A percentile compares a stretch with the other conserved stretches of the same genome.
These are phyloP conservation scores for Candidula unifasciata DNA, from an alignment of 2,888 invertebrate species.

Conservation along the genomic window DNA sequence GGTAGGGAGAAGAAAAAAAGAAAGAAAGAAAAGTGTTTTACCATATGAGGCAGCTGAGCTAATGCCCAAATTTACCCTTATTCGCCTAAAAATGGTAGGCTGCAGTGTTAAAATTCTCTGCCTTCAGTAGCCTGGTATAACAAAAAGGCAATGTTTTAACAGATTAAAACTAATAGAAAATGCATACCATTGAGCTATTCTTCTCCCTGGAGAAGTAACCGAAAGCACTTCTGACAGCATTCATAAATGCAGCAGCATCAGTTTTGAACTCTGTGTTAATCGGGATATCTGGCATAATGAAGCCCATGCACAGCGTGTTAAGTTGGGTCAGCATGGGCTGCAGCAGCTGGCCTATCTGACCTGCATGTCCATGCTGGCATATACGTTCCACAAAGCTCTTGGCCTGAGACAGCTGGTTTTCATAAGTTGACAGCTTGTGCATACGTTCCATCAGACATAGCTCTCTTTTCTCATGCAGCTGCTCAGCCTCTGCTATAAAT, in stretches of 20 bases:
- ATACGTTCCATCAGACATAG: slow-evolving; percentile 92
- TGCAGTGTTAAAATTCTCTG: no score
- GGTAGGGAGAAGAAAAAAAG: no score
- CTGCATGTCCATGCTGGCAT: slow-evolving; percentile 88
- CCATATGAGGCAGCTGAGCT: no score
- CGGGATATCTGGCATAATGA: slow-evolving; percentile 88
- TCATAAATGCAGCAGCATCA: slow-evolving; percentile 87
- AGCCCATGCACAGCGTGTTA: slow-evolving; percentile 86
- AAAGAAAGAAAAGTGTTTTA: no score
- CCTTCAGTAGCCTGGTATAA: no score
- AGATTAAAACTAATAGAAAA: neutral
- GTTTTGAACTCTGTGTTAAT: slow-evolving; percentile 86
- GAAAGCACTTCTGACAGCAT: slow-evolving; percentile 81
- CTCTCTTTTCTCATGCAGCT: slow-evolving; percentile 88
- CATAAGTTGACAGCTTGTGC: slow-evolving; percentile 87
- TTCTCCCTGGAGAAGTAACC: slow-evolving; percentile 68
- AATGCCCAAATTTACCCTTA: no score
- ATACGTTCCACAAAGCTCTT: slow-evolving; percentile 87
- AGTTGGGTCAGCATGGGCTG: slow-evolving; percentile 88
- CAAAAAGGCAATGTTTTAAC: no score
- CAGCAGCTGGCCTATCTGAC: slow-evolving; percentile 84
- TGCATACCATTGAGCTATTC: neutral
- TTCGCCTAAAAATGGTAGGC: no score
- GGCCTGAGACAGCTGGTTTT: slow-evolving; percentile 90
- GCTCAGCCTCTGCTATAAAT: slow-evolving; percentile 78